Evolutionary conservation across 1,140 invertebrate species (phyloP), one percentile per base, ranked within the genome.

Genomic region (Pygmarrhopalites habei): DNA sequence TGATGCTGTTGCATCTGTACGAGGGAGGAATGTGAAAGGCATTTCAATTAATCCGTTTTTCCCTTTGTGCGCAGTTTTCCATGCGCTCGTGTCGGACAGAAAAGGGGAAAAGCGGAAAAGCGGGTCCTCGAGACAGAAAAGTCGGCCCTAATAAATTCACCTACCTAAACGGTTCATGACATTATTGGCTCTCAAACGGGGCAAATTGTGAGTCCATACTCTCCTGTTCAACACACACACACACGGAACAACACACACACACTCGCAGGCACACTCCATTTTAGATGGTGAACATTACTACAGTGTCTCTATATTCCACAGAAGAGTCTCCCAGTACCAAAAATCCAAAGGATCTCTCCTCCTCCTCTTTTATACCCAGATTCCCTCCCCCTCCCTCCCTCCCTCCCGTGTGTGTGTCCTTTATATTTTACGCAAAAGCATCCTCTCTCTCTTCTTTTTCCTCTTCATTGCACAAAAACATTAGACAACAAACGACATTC

Each of bases 11-110:
- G 64, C 64, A 66, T 61, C 43, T 29, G n/a, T n/a, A 49, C 44
- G 43, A 26, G 53, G 51, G 64, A 62, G 64, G 64, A 66, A 66
- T 66, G 43, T 29, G 12, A n/a, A n/a, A 32, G 49, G 64, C 64
- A 66, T 66, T 66, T 66, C 64, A 66, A 66, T 66, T 66, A 66
- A 62, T 62, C 53, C 64, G 53, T 66, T 59, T n/a, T n/a, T 61
- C 30, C 59, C 60, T 66, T 66, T 66, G 64, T 66, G 64, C 55
- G 60, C 55, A 62, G 60, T 59, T 60, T 55, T 52, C 55, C 60
- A 51, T 61, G 55, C 60, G 64, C 60, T 49, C 59, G 64, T 66
- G 59, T 46, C 60, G n/a, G n/a, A n/a, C n/a, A n/a, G n/a, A n/a
- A n/a, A n/a, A n/a, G n/a, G n/a, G n/a, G n/a, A n/a, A n/a, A n/a